phyloP scores from a whole-genome alignment of 37 sponge, comb jelly and placozoan genomes.

The Chondrilla cf. caribensis region DNA sequence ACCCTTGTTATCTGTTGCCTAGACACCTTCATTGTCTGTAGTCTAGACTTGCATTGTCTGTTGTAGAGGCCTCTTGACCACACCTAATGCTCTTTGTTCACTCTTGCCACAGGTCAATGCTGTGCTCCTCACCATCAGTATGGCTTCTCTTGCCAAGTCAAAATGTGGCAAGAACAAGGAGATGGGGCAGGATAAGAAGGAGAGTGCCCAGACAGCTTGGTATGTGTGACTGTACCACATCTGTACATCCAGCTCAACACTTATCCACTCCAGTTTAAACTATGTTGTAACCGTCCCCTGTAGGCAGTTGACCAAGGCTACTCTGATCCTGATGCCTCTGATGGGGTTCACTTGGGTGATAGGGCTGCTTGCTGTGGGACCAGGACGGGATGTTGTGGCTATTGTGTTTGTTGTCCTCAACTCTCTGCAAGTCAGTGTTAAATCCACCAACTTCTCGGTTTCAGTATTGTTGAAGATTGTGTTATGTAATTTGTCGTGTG shows the following conservation, averaged over 20 bases:
- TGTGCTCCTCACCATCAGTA: neutral
- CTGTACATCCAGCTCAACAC: too few relatives aligned
- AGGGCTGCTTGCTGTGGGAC: constrained; percentile 9
- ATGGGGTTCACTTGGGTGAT: constrained; percentile 18
- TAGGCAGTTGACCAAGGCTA: constrained; percentile 6
- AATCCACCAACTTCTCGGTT: neutral
- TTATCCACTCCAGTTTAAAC: too few relatives aligned
- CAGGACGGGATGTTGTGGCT: neutral
- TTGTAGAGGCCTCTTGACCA: too few relatives aligned
- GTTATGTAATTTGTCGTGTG: too few relatives aligned
- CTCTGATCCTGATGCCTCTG: constrained; percentile 9
- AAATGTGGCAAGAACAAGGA: neutral
- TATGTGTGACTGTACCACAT: too few relatives aligned
- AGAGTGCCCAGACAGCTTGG: too few relatives aligned
- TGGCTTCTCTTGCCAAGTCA: neutral
- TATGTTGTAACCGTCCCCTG: too few relatives aligned
- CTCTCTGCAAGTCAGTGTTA: neutral
- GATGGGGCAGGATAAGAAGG: neutral
- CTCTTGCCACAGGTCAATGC: constrained; percentile 8
- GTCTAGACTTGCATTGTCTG: too few relatives aligned
- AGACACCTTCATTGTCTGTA: too few relatives aligned
- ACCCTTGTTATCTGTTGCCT: too few relatives aligned
- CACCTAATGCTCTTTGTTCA: too few relatives aligned
- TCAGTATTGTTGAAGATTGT: too few relatives aligned
- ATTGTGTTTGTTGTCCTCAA: neutral